Percentiles rank a stretch among this genome's conserved stretches.
These are phyloP conservation scores for Schizotus pectinicornis DNA, from an alignment of 2,888 invertebrate species.

Conservation along the genomic window DNA sequence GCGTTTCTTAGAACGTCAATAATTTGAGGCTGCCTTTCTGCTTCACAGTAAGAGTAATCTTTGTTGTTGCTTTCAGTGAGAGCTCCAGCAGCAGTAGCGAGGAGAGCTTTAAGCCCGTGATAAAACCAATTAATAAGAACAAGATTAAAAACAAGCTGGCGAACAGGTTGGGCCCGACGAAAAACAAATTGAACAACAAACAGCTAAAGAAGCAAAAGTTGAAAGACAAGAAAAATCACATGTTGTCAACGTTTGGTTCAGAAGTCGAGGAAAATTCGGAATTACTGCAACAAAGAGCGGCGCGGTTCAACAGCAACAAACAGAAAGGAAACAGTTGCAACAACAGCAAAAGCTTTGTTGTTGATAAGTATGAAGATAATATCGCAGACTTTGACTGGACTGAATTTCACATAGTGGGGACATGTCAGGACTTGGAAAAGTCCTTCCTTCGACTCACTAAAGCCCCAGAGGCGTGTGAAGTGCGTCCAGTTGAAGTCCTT, in stretches of 20 bases:
- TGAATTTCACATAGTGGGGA: conserved; percentile 91
- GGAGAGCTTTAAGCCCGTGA: conserved; percentile 56
- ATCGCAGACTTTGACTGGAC: conserved; percentile 80
- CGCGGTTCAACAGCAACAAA: conserved; percentile 73
- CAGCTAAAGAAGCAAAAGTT: conserved; percentile 61
- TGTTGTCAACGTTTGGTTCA: conserved; percentile 70
- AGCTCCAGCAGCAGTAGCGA: conserved; percentile 63
- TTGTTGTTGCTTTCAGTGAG: conserved; percentile 50
- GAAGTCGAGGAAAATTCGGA: conserved; percentile 76
- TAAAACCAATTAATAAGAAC: conserved; percentile 54
- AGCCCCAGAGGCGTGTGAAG: conserved; percentile 91
- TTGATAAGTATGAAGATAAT: conserved; percentile 62
- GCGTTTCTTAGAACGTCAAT: no score
- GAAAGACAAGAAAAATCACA: conserved; percentile 66
- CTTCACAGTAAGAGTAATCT: not conserved
- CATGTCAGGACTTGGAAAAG: conserved; percentile 94
- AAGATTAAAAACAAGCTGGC: conserved; percentile 39
- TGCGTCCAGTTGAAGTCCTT: conserved; percentile 89
- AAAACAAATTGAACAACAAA: conserved; percentile 55
- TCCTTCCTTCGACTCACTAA: conserved; percentile 94
- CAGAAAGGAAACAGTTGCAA: conserved; percentile 13
- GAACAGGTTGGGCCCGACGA: conserved; percentile 17
- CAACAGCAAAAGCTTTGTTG: conserved; percentile 8
- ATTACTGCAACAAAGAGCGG: conserved; percentile 86
- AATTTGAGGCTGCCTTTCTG: no score